Conservation (phyloP, 2,888 invertebrate genomes). For the Meteorus colon region DNA sequence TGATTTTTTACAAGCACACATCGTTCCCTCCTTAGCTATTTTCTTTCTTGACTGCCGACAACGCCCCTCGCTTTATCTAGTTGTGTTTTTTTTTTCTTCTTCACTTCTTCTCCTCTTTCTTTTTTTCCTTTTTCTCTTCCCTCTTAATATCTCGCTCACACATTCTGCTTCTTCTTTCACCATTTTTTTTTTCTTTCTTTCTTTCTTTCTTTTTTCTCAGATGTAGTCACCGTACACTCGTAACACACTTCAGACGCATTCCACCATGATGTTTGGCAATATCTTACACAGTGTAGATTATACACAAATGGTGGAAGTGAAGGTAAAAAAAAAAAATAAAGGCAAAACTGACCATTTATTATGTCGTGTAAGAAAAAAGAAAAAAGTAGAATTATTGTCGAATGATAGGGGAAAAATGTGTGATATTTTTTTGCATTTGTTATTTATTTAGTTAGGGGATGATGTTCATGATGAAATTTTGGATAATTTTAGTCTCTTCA, state of each 20-base stretch:
- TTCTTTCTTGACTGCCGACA: slow-evolving; percentile 41
- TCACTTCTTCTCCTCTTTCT: slow-evolving; percentile 42
- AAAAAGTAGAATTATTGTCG: neutral
- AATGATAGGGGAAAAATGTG: no score
- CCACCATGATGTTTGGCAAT: slow-evolving; percentile 41
- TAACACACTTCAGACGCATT: slow-evolving; percentile 36
- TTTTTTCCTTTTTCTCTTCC: slow-evolving; percentile 35
- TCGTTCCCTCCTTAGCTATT: slow-evolving; percentile 19
- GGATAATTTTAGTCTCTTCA: no score
- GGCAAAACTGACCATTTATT: slow-evolving; percentile 25
- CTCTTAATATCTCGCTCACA: slow-evolving; percentile 43
- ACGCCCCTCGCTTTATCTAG: slow-evolving; percentile 56
- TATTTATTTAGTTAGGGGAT: no score
- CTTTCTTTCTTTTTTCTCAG: neutral
- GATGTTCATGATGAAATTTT: no score
- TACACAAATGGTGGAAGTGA: slow-evolving; percentile 31
- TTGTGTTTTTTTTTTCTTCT: slow-evolving; percentile 40
- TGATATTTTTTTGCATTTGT: no score
- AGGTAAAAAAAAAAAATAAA: slow-evolving; percentile 18
- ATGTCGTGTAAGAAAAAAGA: neutral
- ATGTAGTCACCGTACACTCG: neutral
- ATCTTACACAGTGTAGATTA: slow-evolving; percentile 30
- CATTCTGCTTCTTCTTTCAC: slow-evolving; percentile 40
- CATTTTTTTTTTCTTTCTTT: slow-evolving; percentile 20
- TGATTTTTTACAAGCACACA: neutral